A percentile compares a stretch with the other conserved stretches of the same genome.
phyloP scores from a whole-genome alignment of 2,797 vertebrate species.

The Peromyscus aztecus region DNA sequence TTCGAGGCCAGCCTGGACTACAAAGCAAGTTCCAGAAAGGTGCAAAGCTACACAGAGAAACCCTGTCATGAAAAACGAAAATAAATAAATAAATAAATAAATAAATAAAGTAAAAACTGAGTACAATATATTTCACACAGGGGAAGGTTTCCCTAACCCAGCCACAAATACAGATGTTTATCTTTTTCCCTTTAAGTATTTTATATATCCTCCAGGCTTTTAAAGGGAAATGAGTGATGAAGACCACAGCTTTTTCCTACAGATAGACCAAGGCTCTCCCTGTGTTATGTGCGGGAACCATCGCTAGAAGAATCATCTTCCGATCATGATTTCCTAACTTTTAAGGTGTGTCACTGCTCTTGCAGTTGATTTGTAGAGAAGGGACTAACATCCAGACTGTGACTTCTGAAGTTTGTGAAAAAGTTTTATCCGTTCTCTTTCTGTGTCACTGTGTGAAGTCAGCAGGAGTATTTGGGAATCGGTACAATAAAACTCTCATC shows the following conservation, averaged over 20 bases:
- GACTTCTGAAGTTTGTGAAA: constrained; percentile 63
- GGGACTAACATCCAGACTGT: constrained; percentile 43
- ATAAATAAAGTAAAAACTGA: not conserved
- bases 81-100: too few relatives aligned
- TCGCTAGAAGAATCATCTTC: constrained; percentile 38
- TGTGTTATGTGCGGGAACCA: constrained; percentile 7
- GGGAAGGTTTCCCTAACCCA: constrained; percentile 9
- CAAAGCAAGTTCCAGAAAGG: too few relatives aligned
- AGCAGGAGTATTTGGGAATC: constrained; percentile 59
- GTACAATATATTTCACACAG: not conserved
- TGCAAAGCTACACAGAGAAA: too few relatives aligned
- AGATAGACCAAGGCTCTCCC: not conserved
- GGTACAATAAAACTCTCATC: constrained; percentile 71
- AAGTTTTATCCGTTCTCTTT: constrained; percentile 60
- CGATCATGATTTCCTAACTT: constrained; percentile 52
- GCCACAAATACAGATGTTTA: not conserved
- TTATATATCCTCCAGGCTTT: constrained; percentile 41
- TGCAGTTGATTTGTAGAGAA: constrained; percentile 69
- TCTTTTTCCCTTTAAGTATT: constrained; percentile 38
- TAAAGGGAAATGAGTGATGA: not conserved
- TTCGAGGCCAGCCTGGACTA: too few relatives aligned
- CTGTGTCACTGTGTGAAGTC: constrained; percentile 71
- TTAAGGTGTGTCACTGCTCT: constrained; percentile 47
- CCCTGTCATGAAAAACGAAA: too few relatives aligned
- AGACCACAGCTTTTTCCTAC: not conserved